Evolutionary conservation across 2,888 invertebrate genomes (phyloP).

Genomic region (Timema podura): DNA sequence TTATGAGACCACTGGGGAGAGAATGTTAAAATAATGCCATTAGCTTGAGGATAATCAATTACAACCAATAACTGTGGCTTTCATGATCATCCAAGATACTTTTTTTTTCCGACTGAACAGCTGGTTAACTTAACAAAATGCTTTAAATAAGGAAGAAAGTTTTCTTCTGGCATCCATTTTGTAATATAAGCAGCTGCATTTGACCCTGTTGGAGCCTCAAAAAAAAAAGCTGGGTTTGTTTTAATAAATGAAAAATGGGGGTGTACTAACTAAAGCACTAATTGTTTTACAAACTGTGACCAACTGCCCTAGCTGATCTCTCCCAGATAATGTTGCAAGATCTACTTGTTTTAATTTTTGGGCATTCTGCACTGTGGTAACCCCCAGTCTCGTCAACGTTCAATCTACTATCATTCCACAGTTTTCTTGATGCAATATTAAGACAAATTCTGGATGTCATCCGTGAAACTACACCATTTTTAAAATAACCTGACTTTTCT

Average conservation of each 20-base stretch:
- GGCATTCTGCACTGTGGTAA: too few species aligned
- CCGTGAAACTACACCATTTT: too few species aligned
- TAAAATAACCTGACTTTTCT: too few species aligned
- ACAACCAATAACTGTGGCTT: slow-evolving; percentile 4
- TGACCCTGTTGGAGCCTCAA: slow-evolving; percentile 4
- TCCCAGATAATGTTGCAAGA: background rate
- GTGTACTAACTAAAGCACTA: background rate
- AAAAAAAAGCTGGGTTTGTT: background rate
- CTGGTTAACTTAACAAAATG: slow-evolving; percentile 9
- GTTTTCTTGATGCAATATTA: too few species aligned
- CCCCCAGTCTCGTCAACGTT: too few species aligned
- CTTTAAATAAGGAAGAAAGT: slow-evolving; percentile 7
- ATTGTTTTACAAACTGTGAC: background rate
- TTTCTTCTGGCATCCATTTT: slow-evolving; percentile 10
- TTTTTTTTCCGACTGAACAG: background rate
- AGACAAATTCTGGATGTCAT: too few species aligned
- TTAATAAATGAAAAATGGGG: background rate
- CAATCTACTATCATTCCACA: too few species aligned
- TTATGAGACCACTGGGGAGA: slow-evolving; percentile 43
- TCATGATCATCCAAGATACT: slow-evolving; percentile 14
- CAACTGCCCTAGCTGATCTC: slow-evolving; percentile 2
- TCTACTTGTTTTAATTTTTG: too few species aligned
- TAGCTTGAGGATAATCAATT: slow-evolving; percentile 36
- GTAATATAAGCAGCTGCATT: background rate
- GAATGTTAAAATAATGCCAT: slow-evolving; percentile 43